Base-by-base conservation (phyloP, 2,888 invertebrate genomes). In the Nudaria mundana region DNA sequence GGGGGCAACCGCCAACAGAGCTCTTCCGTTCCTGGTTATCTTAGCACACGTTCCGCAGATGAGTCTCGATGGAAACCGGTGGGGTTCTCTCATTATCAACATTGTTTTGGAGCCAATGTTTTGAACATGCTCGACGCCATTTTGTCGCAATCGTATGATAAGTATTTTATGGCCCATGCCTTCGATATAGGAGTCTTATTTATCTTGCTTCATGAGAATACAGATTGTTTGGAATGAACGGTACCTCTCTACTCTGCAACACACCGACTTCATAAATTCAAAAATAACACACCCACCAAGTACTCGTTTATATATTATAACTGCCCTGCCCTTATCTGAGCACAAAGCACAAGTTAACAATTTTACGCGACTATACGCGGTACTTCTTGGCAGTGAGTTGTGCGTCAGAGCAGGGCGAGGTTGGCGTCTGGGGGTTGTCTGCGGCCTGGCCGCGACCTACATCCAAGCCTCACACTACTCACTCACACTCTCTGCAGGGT, bases 381-480 rank as follows among this genome's bases (percentile, higher is more conserved):
- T n/a, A n/a, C n/a, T n/a, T n/a, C n/a, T 52, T 34, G 45, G 47
- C 51, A 41, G 60, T 50, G 47, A 48, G 48, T 33, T 36, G 58
- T 53, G 58, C 61, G 52, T 55, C 58, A 65, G 66, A 64, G 58
- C 62, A 63, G 72, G 66, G 66, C 68, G 73, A 69, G 71, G 74
- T 65, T 67, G 71, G 68, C 76, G 83, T 86, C 87, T 88, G 72
- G 79, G 85, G 84, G 81, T 82, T 80, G 86, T 87, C 85, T 87
- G 80, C 79, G 76, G 58, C 78, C 75, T 73, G 74, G 77, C 76
- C 76, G 71, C 85, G 86, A 83, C 86, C 85, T 85, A 83, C 74
- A 81, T 83, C 64, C 58, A 56, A 49, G 47, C 49, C 39, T 48
- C 52, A 44, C n/a, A n/a, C n/a, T n/a, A n/a, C n/a, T n/a, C n/a